These are phyloP conservation scores for Dreissena polymorpha DNA, from an alignment of 1,140 invertebrate genomes.

Conservation along the genomic window DNA sequence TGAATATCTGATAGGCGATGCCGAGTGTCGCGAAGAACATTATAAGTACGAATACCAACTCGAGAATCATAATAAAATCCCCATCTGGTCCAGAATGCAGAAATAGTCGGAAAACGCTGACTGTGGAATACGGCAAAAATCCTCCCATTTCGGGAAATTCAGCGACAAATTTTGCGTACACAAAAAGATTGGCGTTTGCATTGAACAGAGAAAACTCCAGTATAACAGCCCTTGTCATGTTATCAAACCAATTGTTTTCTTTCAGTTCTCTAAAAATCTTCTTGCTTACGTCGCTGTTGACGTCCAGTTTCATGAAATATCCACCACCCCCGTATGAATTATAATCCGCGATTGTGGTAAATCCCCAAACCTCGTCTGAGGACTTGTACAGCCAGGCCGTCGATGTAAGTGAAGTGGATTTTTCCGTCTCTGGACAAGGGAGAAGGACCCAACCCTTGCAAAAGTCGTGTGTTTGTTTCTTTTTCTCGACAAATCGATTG, in stretches of 20 bases:
- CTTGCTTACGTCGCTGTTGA: slow-evolving; percentile 44
- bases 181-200: slow-evolving; percentile 70
- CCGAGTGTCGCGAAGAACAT: slow-evolving; percentile 12
- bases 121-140: slow-evolving; percentile 38
- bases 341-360: slow-evolving; percentile 55
- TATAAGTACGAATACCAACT: slow-evolving; percentile 49
- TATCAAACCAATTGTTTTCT: slow-evolving; percentile 80
- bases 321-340: slow-evolving; percentile 61
- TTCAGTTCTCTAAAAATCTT: slow-evolving; percentile 73
- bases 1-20: slow-evolving; percentile 4
- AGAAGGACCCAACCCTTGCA: slow-evolving; percentile 51
- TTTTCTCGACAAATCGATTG: slow-evolving; percentile 14
- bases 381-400: slow-evolving; percentile 54
- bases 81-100: not conserved
- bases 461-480: slow-evolving; percentile 44
- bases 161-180: slow-evolving; percentile 49
- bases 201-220: slow-evolving; percentile 82
- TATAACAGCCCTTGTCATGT: slow-evolving; percentile 80
- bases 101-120: slow-evolving; percentile 47
- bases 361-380: slow-evolving; percentile 57
- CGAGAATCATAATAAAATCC: slow-evolving; percentile 23
- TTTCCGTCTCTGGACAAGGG: slow-evolving; percentile 27
- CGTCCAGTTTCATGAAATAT: slow-evolving; percentile 56
- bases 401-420: slow-evolving; percentile 38
- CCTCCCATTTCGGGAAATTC: slow-evolving; percentile 80